Evolutionary conservation across 1,140 invertebrate species (phyloP).

Genomic region (Glomeris maerens): DNA sequence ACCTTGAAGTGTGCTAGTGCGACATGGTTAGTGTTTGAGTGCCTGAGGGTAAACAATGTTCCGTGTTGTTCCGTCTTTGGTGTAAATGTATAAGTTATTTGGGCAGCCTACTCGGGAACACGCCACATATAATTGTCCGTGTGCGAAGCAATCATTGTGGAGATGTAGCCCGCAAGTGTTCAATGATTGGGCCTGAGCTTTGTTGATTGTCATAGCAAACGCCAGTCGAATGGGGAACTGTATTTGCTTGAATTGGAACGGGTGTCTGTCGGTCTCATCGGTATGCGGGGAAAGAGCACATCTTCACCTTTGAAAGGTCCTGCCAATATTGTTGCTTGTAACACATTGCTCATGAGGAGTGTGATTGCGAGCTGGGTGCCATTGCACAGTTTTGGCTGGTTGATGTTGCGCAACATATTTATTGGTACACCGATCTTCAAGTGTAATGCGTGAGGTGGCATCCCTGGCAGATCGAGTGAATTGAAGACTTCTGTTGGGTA

Average conservation of each 20-base stretch:
- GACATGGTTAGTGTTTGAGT: constrained; percentile 5
- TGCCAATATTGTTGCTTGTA: constrained; percentile 12
- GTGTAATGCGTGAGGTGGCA: constrained; percentile 23
- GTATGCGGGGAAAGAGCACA: constrained; percentile 9
- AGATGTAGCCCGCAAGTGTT: constrained; percentile 12
- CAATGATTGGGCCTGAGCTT: constrained; percentile 22
- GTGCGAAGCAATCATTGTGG: constrained; percentile 16
- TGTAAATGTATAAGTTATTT: constrained; percentile 11
- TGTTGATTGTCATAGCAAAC: constrained; percentile 25
- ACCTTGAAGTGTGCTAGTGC: not conserved
- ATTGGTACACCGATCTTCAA: constrained; percentile 17
- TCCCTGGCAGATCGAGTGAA: constrained; percentile 25
- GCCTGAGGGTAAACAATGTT: constrained; percentile 7
- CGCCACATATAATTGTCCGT: constrained; percentile 23
- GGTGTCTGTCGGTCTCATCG: constrained; percentile 8
- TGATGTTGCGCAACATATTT: constrained; percentile 17
- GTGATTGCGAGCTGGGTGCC: constrained; percentile 11
- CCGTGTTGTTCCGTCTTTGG: constrained; percentile 11
- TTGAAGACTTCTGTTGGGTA: constrained; percentile 31
- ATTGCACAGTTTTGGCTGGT: constrained; percentile 15
- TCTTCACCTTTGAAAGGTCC: constrained; percentile 12
- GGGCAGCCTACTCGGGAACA: constrained; percentile 17
- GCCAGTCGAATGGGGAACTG: constrained; percentile 1
- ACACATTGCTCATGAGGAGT: constrained; percentile 7
- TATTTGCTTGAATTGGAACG: constrained; percentile 4